These are phyloP conservation scores for Ploceus nigricollis DNA, from an alignment of 2,113 vertebrate genomes.

Conservation along the genomic window DNA sequence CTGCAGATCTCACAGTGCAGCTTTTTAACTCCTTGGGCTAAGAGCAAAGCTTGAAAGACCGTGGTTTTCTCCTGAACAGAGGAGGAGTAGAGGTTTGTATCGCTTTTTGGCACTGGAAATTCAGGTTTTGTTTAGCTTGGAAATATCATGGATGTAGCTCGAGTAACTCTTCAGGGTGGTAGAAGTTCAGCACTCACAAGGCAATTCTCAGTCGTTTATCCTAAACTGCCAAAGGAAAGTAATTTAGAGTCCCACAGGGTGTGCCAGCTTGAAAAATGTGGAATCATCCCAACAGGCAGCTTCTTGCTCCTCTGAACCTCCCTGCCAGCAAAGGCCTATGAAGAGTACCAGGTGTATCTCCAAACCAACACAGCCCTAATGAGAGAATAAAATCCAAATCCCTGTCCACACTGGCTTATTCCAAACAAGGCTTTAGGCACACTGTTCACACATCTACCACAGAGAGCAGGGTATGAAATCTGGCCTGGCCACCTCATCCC, in stretches of 20 bases:
- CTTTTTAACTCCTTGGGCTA: neutral
- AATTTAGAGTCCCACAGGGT: neutral
- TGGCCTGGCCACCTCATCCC: neutral
- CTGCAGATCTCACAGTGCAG: neutral
- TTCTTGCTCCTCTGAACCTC: neutral
- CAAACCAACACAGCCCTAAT: neutral
- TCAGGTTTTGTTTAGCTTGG: slow-evolving; percentile 37
- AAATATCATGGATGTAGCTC: neutral
- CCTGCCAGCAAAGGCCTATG: neutral
- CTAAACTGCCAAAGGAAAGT: neutral
- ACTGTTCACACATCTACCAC: neutral
- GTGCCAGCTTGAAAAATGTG: neutral
- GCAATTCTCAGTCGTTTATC: neutral
- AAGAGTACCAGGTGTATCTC: neutral
- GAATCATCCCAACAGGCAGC: neutral
- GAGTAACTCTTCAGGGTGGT: neutral
- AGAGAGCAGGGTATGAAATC: neutral
- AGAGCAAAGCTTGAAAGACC: neutral
- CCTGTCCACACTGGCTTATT: neutral
- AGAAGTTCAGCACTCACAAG: neutral
- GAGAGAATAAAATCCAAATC: neutral
- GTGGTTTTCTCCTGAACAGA: fast-evolving
- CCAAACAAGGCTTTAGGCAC: neutral
- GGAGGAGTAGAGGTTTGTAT: neutral
- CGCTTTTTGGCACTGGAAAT: neutral